A percentile compares a stretch with the other conserved stretches of the same genome.
These are phyloP conservation scores for Vanessa atalanta DNA, from an alignment of 1,140 invertebrate genomes.

Conservation along the genomic window DNA sequence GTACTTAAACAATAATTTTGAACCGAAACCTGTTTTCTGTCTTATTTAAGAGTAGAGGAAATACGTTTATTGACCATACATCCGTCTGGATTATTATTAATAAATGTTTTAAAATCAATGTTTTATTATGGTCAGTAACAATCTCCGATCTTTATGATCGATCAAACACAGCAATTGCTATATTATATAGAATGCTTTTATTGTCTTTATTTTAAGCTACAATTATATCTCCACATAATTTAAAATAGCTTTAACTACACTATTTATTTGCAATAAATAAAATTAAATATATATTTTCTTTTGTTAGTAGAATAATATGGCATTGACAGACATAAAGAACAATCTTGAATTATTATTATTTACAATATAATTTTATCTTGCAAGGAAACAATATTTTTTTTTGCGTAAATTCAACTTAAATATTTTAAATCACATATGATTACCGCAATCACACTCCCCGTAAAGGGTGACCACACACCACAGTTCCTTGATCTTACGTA, in stretches of 20 bases:
- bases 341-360: neutral
- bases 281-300: neutral
- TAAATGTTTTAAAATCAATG: neutral
- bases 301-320: neutral
- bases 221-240: too few relatives aligned
- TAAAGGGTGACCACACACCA: constrained; percentile 59
- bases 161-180: too few relatives aligned
- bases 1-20: neutral
- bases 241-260: too few relatives aligned
- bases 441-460: constrained; percentile 57
- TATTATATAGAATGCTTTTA: too few relatives aligned
- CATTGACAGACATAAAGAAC: neutral
- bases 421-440: constrained; percentile 31
- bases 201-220: too few relatives aligned
- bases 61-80: constrained; percentile 3
- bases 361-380: constrained; percentile 1
- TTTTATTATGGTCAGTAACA: neutral
- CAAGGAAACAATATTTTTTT: neutral
- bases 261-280: too few relatives aligned
- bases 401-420: constrained; percentile 21
- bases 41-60: constrained; percentile 3
- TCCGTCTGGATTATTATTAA: neutral
- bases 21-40: neutral
- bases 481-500: constrained; percentile 52
- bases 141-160: too few relatives aligned